Evolutionary conservation across 2,113 vertebrate genomes (phyloP).

Genomic region (Channa argus): DNA sequence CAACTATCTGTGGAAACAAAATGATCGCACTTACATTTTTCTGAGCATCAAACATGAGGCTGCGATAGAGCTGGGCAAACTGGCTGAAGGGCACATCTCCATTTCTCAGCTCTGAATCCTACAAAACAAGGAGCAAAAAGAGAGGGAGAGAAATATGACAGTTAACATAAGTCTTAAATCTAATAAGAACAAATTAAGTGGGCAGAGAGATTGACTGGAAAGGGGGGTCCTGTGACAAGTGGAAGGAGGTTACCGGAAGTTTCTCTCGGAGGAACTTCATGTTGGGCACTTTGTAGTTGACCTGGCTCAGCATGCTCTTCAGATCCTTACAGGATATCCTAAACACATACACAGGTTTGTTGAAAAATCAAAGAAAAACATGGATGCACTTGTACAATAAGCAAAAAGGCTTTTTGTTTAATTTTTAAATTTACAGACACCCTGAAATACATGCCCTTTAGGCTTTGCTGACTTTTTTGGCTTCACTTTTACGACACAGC

Average conservation of each 20-base stretch:
- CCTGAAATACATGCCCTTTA: not conserved
- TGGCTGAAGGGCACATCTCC: conserved; percentile 95
- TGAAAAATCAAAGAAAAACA: conserved; percentile 51
- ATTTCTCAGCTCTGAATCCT: conserved; percentile 96
- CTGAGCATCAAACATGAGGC: conserved; percentile 97
- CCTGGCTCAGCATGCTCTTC: conserved; percentile 97
- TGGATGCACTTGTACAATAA: conserved; percentile 22
- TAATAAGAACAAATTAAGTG: conserved; percentile 28
- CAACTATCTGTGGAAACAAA: conserved; percentile 36
- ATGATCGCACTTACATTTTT: conserved; percentile 87
- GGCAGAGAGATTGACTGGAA: not conserved
- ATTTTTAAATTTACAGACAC: conserved; percentile 3
- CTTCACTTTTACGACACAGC: conserved; percentile 43
- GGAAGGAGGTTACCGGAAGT: conserved; percentile 86
- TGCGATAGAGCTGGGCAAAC: conserved; percentile 95
- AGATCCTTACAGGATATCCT: conserved; percentile 98
- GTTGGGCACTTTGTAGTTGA: conserved; percentile 98
- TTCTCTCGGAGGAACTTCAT: conserved; percentile 97
- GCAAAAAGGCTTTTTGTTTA: not conserved
- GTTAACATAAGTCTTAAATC: conserved; percentile 26
- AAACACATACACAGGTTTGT: conserved; percentile 55
- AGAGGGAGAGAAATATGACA: not conserved
- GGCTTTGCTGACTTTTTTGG: conserved; percentile 15
- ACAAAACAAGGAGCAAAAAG: not conserved
- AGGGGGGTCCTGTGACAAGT: conserved; percentile 22